Conservation (phyloP, 1,140 invertebrate species). For the Acromyrmex heyeri region DNA sequence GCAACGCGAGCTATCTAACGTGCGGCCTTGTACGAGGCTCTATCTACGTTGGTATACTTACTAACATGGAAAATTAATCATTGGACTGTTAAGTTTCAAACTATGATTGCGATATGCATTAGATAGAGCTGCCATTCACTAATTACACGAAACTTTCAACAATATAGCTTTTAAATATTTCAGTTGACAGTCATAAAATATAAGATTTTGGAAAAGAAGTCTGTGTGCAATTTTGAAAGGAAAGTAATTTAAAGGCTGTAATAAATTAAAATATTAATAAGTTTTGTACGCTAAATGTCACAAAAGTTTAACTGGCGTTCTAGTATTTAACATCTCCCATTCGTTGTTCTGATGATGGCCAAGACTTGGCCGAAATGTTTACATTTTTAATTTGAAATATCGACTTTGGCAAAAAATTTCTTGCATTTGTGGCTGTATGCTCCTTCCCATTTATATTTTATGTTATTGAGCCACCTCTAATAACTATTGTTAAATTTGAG, state of each 20-base stretch:
- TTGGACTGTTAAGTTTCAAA: conserved; percentile 61
- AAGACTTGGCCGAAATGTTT: too few relatives aligned
- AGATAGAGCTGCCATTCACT: conserved; percentile 3
- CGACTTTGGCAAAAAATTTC: too few relatives aligned
- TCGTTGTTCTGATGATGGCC: too few relatives aligned
- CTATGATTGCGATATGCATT: conserved; percentile 51
- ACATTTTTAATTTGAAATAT: too few relatives aligned
- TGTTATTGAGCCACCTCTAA: too few relatives aligned
- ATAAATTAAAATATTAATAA: background rate
- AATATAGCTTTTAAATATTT: background rate
- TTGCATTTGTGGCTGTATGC: too few relatives aligned
- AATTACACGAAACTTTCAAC: conserved; percentile 56
- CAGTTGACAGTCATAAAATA: background rate
- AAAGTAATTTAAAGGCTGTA: background rate
- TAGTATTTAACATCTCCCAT: too few relatives aligned
- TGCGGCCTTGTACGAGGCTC: conserved; percentile 48
- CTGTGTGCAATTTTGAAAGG: background rate
- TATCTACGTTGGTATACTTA: conserved; percentile 32
- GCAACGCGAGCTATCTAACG: conserved; percentile 46
- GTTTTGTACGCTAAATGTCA: background rate
- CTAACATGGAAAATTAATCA: conserved; percentile 69
- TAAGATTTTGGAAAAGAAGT: background rate
- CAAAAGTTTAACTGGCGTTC: background rate
- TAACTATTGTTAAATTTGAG: too few relatives aligned
- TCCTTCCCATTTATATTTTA: too few relatives aligned